Evolutionary conservation across 1,140 invertebrate species (phyloP), one percentile per base, ranked within the genome.

Genomic region (Sarcophaga peregrina): DNA sequence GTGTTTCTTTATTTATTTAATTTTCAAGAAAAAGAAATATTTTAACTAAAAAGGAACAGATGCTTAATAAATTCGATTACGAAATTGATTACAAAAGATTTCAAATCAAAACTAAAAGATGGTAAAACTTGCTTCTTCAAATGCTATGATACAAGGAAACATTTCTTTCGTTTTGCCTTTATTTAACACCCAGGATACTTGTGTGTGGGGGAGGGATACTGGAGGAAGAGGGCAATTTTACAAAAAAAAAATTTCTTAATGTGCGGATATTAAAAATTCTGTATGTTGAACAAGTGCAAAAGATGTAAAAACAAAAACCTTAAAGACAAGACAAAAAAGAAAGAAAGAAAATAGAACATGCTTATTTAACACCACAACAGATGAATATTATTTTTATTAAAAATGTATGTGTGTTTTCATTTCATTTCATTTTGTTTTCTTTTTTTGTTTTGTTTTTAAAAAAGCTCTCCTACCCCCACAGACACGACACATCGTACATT

Each of bases 181-280:
- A 25, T 17, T 68, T 10, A 20, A n/a, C 62, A 68, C 0, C 54
- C 54, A 58, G 25, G 15, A 15, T 58, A 15, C 54, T 58, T 58
- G 13, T n/a, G 7, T n/a, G 13, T n/a, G 7, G 3, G 7, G n/a
- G n/a, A 37, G 25, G 25, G 25, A 37, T 37, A 37, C 25, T 37
- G 25, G 25, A 37, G 25, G 4, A 37, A 4, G 25, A 37, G 25
- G 25, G 25, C 25, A 37, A 37, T 37, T 37, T 58, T 58, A 10
- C 0, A 11, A 11, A 54, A 54, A 6, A 17, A 68, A 8, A 20
- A 78, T 10, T 17, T 78, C 75, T 78, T 78, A 76, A 76, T 76
- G 74, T 76, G n/a, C 6, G n/a, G 45, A 48, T 46, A 76, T 76
- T 76, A 78, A 78, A 78, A 78, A 52, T 78, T 78, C 75, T 78